Evolutionary conservation across 2,888 invertebrate genomes (phyloP).

Genomic region (Trichogramma evanescens): DNA sequence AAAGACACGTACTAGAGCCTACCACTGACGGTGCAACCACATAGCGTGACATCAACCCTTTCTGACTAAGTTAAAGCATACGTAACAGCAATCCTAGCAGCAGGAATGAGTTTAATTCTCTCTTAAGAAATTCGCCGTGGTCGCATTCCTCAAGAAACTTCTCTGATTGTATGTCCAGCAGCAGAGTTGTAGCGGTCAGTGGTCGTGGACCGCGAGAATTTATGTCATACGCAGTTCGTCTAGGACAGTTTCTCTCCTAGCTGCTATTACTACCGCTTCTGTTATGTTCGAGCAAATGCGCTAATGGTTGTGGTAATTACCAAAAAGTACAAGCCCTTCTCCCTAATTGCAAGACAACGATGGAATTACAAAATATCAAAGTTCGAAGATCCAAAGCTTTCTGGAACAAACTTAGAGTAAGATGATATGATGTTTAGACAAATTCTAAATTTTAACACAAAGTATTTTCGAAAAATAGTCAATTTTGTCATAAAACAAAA

Average conservation of each 20-base stretch:
- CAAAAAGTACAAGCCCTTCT: neutral
- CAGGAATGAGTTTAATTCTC: conserved; percentile 46
- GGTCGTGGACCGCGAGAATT: conserved; percentile 42
- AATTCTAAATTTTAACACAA: no score
- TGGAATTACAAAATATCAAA: conserved; percentile 49
- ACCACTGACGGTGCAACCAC: no score
- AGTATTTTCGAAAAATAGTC: no score
- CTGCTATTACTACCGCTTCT: conserved; percentile 18
- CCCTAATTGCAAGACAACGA: conserved; percentile 45
- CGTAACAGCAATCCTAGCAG: conserved; percentile 21
- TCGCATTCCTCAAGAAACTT: conserved; percentile 47
- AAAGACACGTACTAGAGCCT: no score
- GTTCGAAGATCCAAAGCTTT: conserved; percentile 25
- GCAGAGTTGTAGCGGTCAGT: conserved; percentile 35
- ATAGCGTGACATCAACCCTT: no score
- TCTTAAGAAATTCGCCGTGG: conserved; percentile 45
- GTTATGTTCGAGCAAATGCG: conserved; percentile 13
- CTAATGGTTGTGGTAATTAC: conserved; percentile 49
- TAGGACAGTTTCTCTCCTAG: conserved; percentile 32
- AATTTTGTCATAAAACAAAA: no score
- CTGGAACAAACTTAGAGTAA: no score
- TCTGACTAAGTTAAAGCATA: no score
- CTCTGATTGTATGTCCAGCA: conserved; percentile 45
- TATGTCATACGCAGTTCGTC: conserved; percentile 38
- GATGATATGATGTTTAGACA: no score